Evolutionary conservation across 2,797 vertebrate species (phyloP), one percentile per base, ranked within the genome.

Genomic region (Etheostoma nigrum): DNA sequence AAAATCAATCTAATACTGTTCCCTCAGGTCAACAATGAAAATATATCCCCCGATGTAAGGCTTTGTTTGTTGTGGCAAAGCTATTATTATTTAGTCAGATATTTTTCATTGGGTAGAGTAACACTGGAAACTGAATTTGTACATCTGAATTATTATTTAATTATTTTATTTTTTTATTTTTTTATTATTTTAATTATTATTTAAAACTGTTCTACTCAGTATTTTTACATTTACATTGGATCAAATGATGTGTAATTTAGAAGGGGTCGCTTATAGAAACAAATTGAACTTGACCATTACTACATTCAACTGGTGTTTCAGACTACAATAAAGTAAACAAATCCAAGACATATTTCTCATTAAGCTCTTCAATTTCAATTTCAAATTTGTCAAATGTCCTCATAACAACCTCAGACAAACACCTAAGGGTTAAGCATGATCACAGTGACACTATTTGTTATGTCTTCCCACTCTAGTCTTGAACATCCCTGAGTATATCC

Each of bases 401-500:
- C 25, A 45, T 4, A 52, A 71, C 23, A 49, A n/a, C 15, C 25
- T 36, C 30, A 58, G 21, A 55, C 12, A 19, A 12, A 18, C 49
- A 44, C 27, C 27, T 6, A 57, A 23, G 13, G 1, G 2, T 14
- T 15, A 36, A 61, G 11, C 27, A 60, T 18, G 12, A 6, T 33
- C 16, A 21, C 47, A 23, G 27, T 23, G 4, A 45, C 33, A 6
- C 21, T n/a, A 19, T 47, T 30, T 47, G 6, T 11, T 5, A 57
- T 40, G 10, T 40, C 36, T 40, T 40, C 36, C 36, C 36, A 40
- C 21, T 18, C 33, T 30, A 18, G 27, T 58, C 6, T n/a, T 45
- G 11, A 49, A 48, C 63, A 64, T 21, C 58, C 27, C 2, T 45
- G 48, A 49, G 23, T 67, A 3, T 23, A 75, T 83, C 53, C 36